A percentile compares a stretch with the other conserved stretches of the same genome.
Conservation (phyloP, 2,113 vertebrate species). For the Galeopterus variegatus region DNA sequence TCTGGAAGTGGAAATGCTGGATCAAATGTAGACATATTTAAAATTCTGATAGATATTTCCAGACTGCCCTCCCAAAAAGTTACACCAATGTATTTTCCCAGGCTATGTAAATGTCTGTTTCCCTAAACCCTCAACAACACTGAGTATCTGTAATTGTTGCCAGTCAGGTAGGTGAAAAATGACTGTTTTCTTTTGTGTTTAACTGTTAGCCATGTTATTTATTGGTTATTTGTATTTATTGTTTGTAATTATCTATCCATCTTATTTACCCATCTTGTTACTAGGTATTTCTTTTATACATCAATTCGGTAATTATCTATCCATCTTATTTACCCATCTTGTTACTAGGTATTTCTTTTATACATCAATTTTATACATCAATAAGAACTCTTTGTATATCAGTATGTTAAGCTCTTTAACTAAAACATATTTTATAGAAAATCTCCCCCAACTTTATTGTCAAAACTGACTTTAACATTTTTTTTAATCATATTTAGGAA, state of each 20-base stretch:
- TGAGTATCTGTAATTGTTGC: background rate
- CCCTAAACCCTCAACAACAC: background rate
- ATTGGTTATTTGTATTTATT: background rate
- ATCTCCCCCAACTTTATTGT: background rate
- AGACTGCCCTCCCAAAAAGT: background rate
- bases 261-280: background rate
- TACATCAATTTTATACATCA: background rate
- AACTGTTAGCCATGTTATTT: background rate
- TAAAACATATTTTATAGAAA: background rate
- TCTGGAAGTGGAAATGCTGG: background rate
- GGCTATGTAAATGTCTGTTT: background rate
- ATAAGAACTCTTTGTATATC: background rate
- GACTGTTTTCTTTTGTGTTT: background rate
- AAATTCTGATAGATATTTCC: background rate
- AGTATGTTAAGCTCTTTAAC: background rate
- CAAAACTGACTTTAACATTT: background rate
- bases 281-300: background rate
- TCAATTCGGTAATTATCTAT: background rate
- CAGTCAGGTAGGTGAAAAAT: background rate
- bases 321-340: background rate
- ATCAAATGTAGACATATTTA: background rate
- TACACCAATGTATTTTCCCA: background rate
- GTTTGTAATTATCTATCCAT: background rate
- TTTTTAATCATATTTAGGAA: slow-evolving; percentile 30
- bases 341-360: background rate